Conservation (phyloP, 2,797 vertebrate genomes). For the Propithecus deckenii region DNA sequence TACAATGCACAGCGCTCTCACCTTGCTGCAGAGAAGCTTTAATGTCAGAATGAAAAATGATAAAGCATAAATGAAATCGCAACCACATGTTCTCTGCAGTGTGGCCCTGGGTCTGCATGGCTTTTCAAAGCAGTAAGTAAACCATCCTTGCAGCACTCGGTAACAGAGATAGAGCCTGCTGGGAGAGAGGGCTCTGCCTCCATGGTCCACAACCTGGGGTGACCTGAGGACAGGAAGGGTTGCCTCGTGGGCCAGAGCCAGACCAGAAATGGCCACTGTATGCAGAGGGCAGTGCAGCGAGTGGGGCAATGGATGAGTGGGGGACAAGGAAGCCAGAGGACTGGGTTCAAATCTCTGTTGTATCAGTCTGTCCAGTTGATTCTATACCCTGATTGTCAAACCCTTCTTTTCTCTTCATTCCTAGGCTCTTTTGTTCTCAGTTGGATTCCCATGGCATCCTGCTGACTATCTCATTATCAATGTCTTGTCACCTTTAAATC, state of each 20-base stretch:
- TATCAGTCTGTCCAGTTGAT: accelerated
- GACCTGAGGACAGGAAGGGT: neutral
- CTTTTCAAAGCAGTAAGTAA: constrained; percentile 76
- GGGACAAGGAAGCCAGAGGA: neutral
- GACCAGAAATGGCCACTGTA: neutral
- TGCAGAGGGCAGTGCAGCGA: too few relatives aligned
- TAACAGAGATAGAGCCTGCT: constrained; percentile 22
- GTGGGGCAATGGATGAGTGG: neutral
- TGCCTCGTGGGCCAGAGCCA: neutral
- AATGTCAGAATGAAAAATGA: constrained; percentile 96
- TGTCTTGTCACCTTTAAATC: neutral
- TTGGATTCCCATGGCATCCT: neutral
- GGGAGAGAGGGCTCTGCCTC: neutral
- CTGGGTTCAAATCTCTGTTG: neutral
- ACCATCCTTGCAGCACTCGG: constrained; percentile 77
- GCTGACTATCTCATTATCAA: neutral
- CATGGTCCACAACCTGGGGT: accelerated
- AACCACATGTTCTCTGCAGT: constrained; percentile 91
- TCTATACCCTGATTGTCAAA: neutral
- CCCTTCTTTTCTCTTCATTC: neutral
- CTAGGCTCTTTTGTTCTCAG: neutral
- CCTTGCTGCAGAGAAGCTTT: constrained; percentile 84
- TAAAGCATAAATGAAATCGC: constrained; percentile 93
- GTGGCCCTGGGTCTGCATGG: constrained; percentile 82
- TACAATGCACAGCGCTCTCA: constrained; percentile 91